These are phyloP conservation scores for Rhynchotus rufescens DNA, from an alignment of 2,797 vertebrate species.

Conservation along the genomic window DNA sequence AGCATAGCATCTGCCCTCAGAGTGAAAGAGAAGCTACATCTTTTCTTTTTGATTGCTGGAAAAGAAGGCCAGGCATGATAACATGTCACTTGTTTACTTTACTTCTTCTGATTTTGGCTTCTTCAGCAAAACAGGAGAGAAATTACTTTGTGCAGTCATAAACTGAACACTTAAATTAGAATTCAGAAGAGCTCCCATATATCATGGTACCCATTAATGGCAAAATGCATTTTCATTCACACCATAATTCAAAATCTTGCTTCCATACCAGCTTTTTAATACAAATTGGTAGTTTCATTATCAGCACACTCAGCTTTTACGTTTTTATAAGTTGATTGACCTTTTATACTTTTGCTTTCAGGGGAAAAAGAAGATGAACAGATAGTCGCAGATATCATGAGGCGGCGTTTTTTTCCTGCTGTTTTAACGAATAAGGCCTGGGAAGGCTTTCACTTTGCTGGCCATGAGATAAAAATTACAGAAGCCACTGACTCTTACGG, in stretches of 20 bases:
- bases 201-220: background rate
- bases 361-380: constrained; percentile 75
- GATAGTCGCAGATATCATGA: constrained; percentile 88
- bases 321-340: background rate
- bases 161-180: background rate
- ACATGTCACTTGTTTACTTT: background rate
- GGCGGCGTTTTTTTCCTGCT: constrained; percentile 84
- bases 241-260: background rate
- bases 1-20: background rate
- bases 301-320: background rate
- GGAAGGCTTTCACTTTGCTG: constrained; percentile 91
- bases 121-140: background rate
- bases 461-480: constrained; percentile 89
- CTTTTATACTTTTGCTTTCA: constrained; percentile 62
- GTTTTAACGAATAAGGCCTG: constrained; percentile 81
- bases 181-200: background rate
- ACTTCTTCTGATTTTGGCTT: background rate
- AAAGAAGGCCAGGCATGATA: background rate
- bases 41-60: background rate
- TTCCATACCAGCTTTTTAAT: background rate
- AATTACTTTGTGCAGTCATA: background rate
- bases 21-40: background rate
- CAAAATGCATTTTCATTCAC: background rate
- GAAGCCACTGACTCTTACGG: constrained; percentile 92
- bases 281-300: background rate